Percentiles rank a stretch among this genome's conserved stretches.
Conservation (phyloP, 2,113 vertebrate species). For the Lophius piscatorius region DNA sequence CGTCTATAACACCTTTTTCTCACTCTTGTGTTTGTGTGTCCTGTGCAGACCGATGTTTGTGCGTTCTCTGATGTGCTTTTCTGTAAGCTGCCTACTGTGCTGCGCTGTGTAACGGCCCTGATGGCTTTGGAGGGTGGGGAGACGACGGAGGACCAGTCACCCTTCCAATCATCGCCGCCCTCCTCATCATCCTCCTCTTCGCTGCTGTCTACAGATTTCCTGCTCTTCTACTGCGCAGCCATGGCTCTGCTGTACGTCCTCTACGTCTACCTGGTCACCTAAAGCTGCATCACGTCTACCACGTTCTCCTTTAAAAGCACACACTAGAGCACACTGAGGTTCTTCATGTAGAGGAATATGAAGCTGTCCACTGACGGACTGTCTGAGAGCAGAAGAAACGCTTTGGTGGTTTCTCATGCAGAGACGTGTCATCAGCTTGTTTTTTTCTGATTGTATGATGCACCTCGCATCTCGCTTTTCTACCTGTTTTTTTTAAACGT, state of each 20-base stretch:
- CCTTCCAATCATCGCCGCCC: constrained; percentile 8
- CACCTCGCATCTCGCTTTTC: no score
- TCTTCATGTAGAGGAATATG: neutral
- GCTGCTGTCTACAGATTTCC: constrained; percentile 83
- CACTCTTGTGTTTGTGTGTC: constrained; percentile 17
- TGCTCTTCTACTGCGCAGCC: constrained; percentile 85
- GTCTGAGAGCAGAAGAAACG: constrained; percentile 23
- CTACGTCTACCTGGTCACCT: constrained; percentile 74
- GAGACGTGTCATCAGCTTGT: no score
- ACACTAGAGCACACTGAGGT: constrained; percentile 12
- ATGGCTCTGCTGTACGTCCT: constrained; percentile 86
- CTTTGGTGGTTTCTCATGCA: no score
- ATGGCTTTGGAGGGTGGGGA: constrained; percentile 54
- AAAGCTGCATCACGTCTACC: constrained; percentile 38
- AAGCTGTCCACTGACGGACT: constrained; percentile 11
- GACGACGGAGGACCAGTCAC: constrained; percentile 29
- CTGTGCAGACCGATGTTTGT: constrained; percentile 83
- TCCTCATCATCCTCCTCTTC: constrained; percentile 60
- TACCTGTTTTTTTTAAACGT: no score
- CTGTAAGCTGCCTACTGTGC: constrained; percentile 81
- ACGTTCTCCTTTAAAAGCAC: neutral
- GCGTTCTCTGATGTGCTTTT: constrained; percentile 85
- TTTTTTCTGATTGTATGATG: no score
- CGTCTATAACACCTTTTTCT: no score
- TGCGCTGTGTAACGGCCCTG: constrained; percentile 81